phyloP scores from a whole-genome alignment of 92 coral and sea anemone species.

The Isaurus tuberculatus region DNA sequence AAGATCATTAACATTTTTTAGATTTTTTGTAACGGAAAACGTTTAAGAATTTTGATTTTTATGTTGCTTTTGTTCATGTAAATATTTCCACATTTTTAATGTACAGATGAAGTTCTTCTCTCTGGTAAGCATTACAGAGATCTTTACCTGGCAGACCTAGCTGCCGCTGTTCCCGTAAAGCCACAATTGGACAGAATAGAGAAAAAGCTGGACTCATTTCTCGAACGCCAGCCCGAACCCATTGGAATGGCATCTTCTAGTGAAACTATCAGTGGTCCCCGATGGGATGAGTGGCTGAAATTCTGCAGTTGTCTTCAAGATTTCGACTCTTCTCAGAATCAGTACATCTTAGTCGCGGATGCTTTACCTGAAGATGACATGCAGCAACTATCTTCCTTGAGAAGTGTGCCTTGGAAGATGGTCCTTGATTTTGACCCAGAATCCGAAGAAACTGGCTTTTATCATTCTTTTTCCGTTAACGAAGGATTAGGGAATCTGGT shows the following conservation, averaged over 20 bases:
- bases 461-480: conserved; percentile 61
- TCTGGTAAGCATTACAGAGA: conserved; percentile 69
- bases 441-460: conserved; percentile 86
- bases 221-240: background rate
- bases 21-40: too few species aligned
- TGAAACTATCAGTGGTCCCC: conserved; percentile 57
- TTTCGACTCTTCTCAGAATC: conserved; percentile 72
- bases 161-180: background rate
- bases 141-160: conserved; percentile 61
- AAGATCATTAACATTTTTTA: too few species aligned
- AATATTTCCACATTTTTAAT: background rate
- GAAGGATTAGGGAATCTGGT: conserved; percentile 69
- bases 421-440: conserved; percentile 85
- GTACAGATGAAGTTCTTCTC: conserved; percentile 63
- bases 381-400: conserved; percentile 62
- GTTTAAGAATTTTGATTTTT: too few species aligned
- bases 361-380: conserved; percentile 60
- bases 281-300: conserved; percentile 81
- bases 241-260: background rate
- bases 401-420: conserved; percentile 90
- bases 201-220: conserved; percentile 37
- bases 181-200: conserved; percentile 37
- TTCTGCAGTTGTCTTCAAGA: conserved; percentile 68
- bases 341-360: conserved; percentile 82
- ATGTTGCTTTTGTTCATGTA: too few species aligned